Percentiles rank a stretch among this genome's conserved stretches.
Evolutionary conservation across 2,888 invertebrate genomes (phyloP).

Genomic region (Hypolimnas misippus): DNA sequence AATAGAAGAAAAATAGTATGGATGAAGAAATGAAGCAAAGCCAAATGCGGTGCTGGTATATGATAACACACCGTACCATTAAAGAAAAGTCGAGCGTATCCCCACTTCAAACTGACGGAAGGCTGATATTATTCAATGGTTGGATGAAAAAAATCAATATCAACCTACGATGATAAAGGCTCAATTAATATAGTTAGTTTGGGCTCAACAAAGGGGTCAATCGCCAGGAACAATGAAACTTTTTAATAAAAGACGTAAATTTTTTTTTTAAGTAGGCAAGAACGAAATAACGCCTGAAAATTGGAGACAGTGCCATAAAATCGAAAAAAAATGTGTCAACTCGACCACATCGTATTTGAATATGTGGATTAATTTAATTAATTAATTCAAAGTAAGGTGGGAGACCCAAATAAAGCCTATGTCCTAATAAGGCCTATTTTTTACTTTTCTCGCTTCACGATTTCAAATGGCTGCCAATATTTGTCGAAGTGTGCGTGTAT

Average conservation of each 20-base stretch:
- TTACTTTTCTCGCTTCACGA: too few relatives aligned
- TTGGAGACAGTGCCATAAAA: conserved; percentile 29
- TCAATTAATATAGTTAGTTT: too few relatives aligned
- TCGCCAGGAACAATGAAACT: conserved; percentile 14
- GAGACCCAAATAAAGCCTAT: background rate
- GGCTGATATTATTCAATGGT: too few relatives aligned
- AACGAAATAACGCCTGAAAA: conserved; percentile 28
- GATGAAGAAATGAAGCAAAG: too few relatives aligned
- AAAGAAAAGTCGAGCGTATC: background rate
- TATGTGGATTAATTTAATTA: conserved; percentile 22
- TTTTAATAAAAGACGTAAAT: conserved; percentile 42
- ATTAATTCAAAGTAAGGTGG: too few relatives aligned
- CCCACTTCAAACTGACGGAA: too few relatives aligned
- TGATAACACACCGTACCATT: background rate
- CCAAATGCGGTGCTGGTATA: background rate
- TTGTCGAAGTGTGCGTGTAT: too few relatives aligned
- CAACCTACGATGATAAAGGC: too few relatives aligned
- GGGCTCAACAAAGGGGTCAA: background rate
- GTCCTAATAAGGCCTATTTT: too few relatives aligned
- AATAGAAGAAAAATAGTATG: too few relatives aligned
- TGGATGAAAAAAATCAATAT: too few relatives aligned
- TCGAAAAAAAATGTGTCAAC: conserved; percentile 32
- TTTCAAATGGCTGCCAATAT: too few relatives aligned
- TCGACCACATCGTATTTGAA: conserved; percentile 27
- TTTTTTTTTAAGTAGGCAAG: conserved; percentile 28